Evolutionary conservation across 2,888 invertebrate species (phyloP).

Genomic region (Epinotia brunnichana): DNA sequence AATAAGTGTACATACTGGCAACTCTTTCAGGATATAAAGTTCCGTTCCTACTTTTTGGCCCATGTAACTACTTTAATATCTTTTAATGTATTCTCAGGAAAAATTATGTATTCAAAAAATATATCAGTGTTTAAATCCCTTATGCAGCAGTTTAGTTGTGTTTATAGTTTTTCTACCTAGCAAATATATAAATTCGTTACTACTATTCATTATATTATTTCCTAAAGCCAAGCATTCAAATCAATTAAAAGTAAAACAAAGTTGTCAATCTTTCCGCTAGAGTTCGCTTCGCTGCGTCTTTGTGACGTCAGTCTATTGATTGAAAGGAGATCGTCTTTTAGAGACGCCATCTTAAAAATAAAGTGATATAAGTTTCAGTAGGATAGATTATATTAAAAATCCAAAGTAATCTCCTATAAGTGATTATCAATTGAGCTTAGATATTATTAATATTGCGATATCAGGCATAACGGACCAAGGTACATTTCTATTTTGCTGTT

Average conservation of each 20-base stretch:
- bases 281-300: constrained; percentile 73
- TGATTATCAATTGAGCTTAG: constrained; percentile 73
- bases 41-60: constrained; percentile 2
- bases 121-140: too few species aligned
- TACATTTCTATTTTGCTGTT: constrained; percentile 83
- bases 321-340: constrained; percentile 80
- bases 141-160: too few species aligned
- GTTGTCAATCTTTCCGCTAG: constrained; percentile 56
- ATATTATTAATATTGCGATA: constrained; percentile 76
- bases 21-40: not conserved
- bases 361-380: constrained; percentile 86
- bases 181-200: not conserved
- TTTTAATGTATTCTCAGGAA: not conserved
- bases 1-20: constrained; percentile 3
- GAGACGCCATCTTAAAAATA: constrained; percentile 83
- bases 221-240: constrained; percentile 15
- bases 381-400: constrained; percentile 81
- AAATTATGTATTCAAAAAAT: too few species aligned
- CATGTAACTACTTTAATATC: not conserved
- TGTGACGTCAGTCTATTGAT: constrained; percentile 83
- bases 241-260: constrained; percentile 12
- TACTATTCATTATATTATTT: not conserved
- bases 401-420: constrained; percentile 79
- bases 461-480: constrained; percentile 92
- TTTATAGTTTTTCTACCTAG: not conserved